Evolutionary conservation across 1,140 invertebrate genomes (phyloP).

Genomic region (Bombus affinis): DNA sequence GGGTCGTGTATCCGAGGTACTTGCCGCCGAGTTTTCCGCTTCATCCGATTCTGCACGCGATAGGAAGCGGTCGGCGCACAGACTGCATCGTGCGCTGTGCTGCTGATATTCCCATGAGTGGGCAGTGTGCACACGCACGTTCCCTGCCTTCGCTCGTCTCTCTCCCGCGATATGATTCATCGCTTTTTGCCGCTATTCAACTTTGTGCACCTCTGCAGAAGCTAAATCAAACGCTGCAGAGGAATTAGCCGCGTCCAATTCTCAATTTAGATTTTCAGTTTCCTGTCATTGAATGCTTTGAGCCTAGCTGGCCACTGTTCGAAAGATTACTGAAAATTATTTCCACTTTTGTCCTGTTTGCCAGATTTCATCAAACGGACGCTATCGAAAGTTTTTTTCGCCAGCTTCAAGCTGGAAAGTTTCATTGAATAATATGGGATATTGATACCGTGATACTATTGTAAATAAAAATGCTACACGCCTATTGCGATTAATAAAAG

Average conservation of each 20-base stretch:
- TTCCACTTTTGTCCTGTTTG: background rate
- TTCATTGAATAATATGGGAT: too few relatives aligned
- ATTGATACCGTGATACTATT: too few relatives aligned
- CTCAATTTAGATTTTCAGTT: background rate
- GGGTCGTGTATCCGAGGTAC: background rate
- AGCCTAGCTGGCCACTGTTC: background rate
- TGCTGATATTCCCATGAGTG: constrained; percentile 6
- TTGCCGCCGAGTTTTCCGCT: constrained; percentile 37
- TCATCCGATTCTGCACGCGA: constrained; percentile 27
- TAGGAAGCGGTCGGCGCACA: background rate
- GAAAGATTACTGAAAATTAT: background rate
- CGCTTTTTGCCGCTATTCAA: background rate
- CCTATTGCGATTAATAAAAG: too few relatives aligned
- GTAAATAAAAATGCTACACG: too few relatives aligned
- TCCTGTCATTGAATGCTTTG: background rate
- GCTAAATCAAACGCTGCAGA: background rate
- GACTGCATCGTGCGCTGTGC: background rate
- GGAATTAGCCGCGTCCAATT: background rate
- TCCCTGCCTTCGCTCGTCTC: background rate
- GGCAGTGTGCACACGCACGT: background rate
- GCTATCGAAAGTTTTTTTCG: too few relatives aligned
- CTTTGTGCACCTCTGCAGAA: background rate
- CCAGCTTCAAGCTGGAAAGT: too few relatives aligned
- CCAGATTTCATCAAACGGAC: too few relatives aligned
- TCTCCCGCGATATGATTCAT: background rate